A percentile compares a stretch with the other conserved stretches of the same genome.
Evolutionary conservation across 1,140 invertebrate species (phyloP).

Genomic region (Ceratosolen fusciceps): DNA sequence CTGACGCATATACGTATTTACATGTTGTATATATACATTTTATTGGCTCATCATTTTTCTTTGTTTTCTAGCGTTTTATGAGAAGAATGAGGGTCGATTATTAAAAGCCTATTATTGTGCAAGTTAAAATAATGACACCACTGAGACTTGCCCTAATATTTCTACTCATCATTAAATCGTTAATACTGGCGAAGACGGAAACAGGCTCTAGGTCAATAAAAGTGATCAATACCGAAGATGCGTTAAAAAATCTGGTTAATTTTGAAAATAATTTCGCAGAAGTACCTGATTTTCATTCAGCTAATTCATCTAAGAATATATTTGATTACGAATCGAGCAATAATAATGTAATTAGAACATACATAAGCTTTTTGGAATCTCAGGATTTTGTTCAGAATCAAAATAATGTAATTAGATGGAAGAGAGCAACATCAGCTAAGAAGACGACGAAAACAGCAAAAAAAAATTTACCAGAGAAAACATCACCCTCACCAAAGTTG

Average conservation of each 20-base stretch:
- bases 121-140: conserved; percentile 27
- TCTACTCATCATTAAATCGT: neutral
- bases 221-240: neutral
- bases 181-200: neutral
- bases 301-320: neutral
- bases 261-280: neutral
- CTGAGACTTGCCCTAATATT: neutral
- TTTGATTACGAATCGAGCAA: neutral
- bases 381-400: neutral
- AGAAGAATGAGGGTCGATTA: neutral
- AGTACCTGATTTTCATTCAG: conserved; percentile 13
- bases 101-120: neutral
- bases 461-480: neutral
- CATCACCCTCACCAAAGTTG: neutral
- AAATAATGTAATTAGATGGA: neutral
- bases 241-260: neutral
- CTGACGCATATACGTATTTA: too few species aligned
- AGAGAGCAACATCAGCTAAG: neutral
- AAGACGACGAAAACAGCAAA: neutral
- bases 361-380: neutral
- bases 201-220: conserved; percentile 10
- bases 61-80: too few species aligned
- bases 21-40: neutral
- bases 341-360: neutral
- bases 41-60: neutral